A percentile compares a stretch with the other conserved stretches of the same genome.
These are phyloP conservation scores for Limnephilus marmoratus DNA, from an alignment of 2,888 invertebrate genomes.

Conservation along the genomic window DNA sequence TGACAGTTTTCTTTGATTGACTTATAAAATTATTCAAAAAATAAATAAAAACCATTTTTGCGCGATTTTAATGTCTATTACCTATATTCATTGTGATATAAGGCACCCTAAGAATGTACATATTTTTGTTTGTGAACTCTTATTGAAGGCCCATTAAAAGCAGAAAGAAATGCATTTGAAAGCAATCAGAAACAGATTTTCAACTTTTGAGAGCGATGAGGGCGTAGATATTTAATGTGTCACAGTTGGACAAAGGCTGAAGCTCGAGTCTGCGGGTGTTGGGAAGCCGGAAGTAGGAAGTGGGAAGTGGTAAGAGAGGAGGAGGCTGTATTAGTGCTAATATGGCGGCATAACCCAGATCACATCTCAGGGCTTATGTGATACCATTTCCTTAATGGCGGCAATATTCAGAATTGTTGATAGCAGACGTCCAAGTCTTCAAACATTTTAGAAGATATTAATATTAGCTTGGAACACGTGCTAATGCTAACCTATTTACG, in stretches of 20 bases:
- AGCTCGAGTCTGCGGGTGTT: neutral
- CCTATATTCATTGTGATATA: too few relatives aligned
- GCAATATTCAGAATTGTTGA: neutral
- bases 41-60: too few relatives aligned
- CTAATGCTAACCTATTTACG: neutral
- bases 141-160: too few relatives aligned
- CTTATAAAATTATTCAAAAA: too few relatives aligned
- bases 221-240: neutral
- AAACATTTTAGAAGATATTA: neutral
- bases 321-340: neutral
- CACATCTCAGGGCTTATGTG: constrained; percentile 7
- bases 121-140: too few relatives aligned
- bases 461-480: neutral
- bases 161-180: neutral
- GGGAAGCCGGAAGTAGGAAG: neutral
- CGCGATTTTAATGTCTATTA: too few relatives aligned
- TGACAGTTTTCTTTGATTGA: too few relatives aligned
- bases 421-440: neutral
- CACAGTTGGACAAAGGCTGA: neutral
- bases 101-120: too few relatives aligned
- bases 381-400: neutral
- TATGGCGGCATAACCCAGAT: constrained; percentile 22
- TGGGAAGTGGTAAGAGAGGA: neutral
- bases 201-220: neutral
- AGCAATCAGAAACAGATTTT: neutral